Evolutionary conservation across 2,888 invertebrate genomes (phyloP).

Genomic region (Brenthis hecate): DNA sequence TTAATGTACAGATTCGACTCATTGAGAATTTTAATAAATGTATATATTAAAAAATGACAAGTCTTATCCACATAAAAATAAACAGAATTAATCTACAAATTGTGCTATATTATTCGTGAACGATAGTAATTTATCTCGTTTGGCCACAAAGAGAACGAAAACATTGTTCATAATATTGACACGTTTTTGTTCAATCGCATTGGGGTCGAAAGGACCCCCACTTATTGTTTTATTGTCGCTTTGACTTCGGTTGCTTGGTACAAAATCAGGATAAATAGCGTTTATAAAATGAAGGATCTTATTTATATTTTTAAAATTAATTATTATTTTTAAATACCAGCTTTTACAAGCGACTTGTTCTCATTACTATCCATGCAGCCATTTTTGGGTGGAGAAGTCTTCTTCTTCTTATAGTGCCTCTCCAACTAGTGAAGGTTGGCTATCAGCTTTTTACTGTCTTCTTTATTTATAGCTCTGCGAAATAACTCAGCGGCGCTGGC

Average conservation of each 20-base stretch:
- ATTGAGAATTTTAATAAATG: too few relatives aligned
- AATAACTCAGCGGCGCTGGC: too few relatives aligned
- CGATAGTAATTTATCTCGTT: conserved; percentile 75
- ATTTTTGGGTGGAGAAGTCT: too few relatives aligned
- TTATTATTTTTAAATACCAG: too few relatives aligned
- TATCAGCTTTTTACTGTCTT: too few relatives aligned
- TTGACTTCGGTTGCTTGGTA: conserved; percentile 50
- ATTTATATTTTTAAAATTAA: too few relatives aligned
- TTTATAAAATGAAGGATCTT: not conserved
- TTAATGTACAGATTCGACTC: too few relatives aligned
- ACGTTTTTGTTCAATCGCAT: conserved; percentile 69
- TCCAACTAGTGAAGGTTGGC: too few relatives aligned
- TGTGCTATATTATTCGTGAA: conserved; percentile 66
- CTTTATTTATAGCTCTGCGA: too few relatives aligned
- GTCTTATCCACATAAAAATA: conserved; percentile 52
- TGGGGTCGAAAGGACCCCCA: conserved; percentile 68
- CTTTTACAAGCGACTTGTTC: too few relatives aligned
- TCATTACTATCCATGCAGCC: too few relatives aligned
- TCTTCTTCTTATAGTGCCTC: too few relatives aligned
- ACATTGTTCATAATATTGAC: conserved; percentile 80
- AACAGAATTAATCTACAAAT: conserved; percentile 68
- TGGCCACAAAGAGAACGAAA: conserved; percentile 73
- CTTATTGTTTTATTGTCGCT: conserved; percentile 68
- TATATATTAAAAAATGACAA: conserved; percentile 2
- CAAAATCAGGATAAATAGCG: conserved; percentile 28